phyloP scores from a whole-genome alignment of 2,113 vertebrate species.

The Halichoeres trimaculatus region DNA sequence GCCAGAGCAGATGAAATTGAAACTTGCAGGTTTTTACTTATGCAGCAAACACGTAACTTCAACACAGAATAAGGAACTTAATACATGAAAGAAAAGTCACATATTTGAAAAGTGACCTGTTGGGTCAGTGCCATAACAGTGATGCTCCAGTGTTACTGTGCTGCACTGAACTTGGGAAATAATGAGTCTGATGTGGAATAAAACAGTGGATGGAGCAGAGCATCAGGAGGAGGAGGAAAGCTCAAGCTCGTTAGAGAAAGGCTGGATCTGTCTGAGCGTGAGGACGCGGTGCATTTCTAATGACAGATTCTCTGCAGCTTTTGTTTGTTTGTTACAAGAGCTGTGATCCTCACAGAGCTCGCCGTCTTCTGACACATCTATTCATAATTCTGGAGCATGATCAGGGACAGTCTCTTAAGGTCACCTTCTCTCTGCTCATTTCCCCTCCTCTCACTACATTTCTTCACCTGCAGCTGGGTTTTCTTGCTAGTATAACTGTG shows the following conservation, averaged over 20 bases:
- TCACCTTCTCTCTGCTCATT: too few relatives aligned
- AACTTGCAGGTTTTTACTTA: too few relatives aligned
- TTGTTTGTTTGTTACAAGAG: conserved; percentile 43
- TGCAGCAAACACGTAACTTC: too few relatives aligned
- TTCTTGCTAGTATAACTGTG: not conserved
- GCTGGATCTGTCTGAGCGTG: conserved; percentile 46
- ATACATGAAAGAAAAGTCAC: too few relatives aligned
- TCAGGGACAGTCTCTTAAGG: not conserved
- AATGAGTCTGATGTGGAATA: conserved; percentile 14
- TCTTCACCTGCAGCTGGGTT: not conserved
- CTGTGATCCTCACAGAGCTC: conserved; percentile 16
- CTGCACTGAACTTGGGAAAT: not conserved
- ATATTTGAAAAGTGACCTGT: not conserved
- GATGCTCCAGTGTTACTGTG: conserved; percentile 6
- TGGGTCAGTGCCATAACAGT: not conserved
- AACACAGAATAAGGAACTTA: too few relatives aligned
- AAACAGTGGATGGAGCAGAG: conserved; percentile 17
- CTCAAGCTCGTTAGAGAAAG: conserved; percentile 34
- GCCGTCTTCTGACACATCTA: conserved; percentile 11
- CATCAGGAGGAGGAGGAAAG: conserved; percentile 40
- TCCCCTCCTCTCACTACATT: too few relatives aligned
- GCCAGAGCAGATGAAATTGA: too few relatives aligned
- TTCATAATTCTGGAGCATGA: conserved; percentile 7
- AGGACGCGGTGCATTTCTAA: conserved; percentile 51
- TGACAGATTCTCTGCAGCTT: conserved; percentile 29